These are phyloP conservation scores for Drosophila leonis DNA, from an alignment of 2,888 invertebrate species.

Conservation along the genomic window DNA sequence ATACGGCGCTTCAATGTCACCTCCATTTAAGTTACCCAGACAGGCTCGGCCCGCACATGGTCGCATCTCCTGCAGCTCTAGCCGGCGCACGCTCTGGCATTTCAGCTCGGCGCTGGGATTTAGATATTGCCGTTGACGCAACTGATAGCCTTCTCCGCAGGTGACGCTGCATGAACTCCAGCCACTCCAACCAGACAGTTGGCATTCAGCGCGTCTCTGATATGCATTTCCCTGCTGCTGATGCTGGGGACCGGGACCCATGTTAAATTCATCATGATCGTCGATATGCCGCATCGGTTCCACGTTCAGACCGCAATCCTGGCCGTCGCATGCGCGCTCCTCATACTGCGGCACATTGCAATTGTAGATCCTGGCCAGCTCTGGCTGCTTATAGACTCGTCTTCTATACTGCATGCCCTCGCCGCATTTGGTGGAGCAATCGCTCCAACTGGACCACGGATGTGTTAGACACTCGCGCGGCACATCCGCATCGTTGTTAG, in stretches of 20 bases:
- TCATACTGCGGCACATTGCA: slow-evolving; percentile 75
- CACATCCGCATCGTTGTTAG: slow-evolving; percentile 82
- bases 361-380: slow-evolving; percentile 76
- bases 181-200: slow-evolving; percentile 90
- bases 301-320: slow-evolving; percentile 70
- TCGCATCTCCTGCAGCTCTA: slow-evolving; percentile 50
- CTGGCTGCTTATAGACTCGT: slow-evolving; percentile 83
- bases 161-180: slow-evolving; percentile 92
- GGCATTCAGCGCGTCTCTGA: slow-evolving; percentile 87
- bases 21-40: slow-evolving; percentile 52
- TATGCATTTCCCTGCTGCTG: slow-evolving; percentile 13
- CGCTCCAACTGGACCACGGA: slow-evolving; percentile 86
- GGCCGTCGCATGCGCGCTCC: slow-evolving; percentile 84
- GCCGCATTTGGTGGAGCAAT: slow-evolving; percentile 86
- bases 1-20: slow-evolving; percentile 24
- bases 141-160: slow-evolving; percentile 89
- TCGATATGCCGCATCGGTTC: slow-evolving; percentile 44
- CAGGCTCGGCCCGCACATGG: slow-evolving; percentile 65
- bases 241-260: slow-evolving; percentile 12
- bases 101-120: slow-evolving; percentile 87
- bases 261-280: slow-evolving; percentile 47
- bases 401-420: slow-evolving; percentile 83
- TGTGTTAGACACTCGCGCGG: slow-evolving; percentile 84
- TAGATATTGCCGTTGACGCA: slow-evolving; percentile 89
- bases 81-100: slow-evolving; percentile 84